Percentiles rank a stretch among this genome's conserved stretches.
These are phyloP conservation scores for Rhingia campestris DNA, from an alignment of 2,888 invertebrate genomes.

Conservation along the genomic window DNA sequence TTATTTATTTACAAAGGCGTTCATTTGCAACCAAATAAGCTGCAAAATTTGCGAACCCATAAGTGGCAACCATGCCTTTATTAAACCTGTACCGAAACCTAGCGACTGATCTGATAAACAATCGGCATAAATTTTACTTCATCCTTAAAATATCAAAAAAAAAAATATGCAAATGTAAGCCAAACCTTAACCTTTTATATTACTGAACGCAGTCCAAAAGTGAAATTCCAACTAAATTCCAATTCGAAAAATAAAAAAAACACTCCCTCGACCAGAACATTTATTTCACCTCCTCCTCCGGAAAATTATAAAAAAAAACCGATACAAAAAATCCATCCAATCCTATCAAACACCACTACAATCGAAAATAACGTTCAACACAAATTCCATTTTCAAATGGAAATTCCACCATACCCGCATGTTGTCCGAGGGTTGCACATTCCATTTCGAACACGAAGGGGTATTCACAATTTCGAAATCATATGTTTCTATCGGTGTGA, in stretches of 20 bases:
- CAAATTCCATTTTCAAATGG: constrained; percentile 40
- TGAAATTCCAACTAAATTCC: neutral
- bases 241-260: constrained; percentile 10
- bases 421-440: constrained; percentile 62
- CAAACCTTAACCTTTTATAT: constrained; percentile 27
- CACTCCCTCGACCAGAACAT: neutral
- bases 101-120: no score
- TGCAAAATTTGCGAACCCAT: no score
- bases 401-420: constrained; percentile 26
- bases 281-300: neutral
- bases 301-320: neutral
- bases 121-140: neutral
- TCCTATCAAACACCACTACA: constrained; percentile 31
- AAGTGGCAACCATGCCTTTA: no score
- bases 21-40: no score
- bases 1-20: no score
- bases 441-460: constrained; percentile 45
- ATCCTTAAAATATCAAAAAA: neutral
- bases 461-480: constrained; percentile 36
- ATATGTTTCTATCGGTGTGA: constrained; percentile 53
- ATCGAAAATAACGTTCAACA: constrained; percentile 52
- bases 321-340: neutral
- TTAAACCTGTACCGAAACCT: no score
- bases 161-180: constrained; percentile 37
- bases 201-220: constrained; percentile 9